These are phyloP conservation scores for Carcharodon carcharias DNA, from an alignment of 2,797 vertebrate genomes.

Conservation along the genomic window DNA sequence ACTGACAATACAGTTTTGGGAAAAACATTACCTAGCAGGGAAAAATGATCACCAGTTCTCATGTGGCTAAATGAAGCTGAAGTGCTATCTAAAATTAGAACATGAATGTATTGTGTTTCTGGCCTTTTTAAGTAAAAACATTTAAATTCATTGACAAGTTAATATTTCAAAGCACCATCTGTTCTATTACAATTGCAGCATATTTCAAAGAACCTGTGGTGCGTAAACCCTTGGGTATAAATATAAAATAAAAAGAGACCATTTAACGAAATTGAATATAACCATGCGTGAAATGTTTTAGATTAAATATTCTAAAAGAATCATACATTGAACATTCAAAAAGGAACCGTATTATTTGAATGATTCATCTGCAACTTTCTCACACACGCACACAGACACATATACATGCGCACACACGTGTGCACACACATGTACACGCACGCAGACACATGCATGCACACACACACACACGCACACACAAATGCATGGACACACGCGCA, in stretches of 20 bases:
- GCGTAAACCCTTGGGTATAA: constrained; percentile 23
- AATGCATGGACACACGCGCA: not conserved
- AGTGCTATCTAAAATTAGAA: constrained; percentile 3
- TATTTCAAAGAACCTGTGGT: not conserved
- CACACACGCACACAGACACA: not conserved
- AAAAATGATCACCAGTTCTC: not conserved
- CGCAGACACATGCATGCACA: not conserved
- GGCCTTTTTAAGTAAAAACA: constrained; percentile 15
- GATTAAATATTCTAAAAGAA: not conserved
- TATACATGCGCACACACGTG: not conserved
- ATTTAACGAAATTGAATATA: constrained; percentile 29
- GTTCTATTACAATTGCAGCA: constrained; percentile 24
- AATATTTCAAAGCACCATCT: constrained; percentile 33
- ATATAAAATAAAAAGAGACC: constrained; percentile 24
- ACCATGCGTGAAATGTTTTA: constrained; percentile 6
- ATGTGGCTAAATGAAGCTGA: not conserved
- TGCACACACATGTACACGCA: not conserved
- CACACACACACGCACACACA: too few species aligned
- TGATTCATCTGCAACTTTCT: not conserved
- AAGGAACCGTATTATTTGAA: not conserved
- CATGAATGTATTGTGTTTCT: constrained; percentile 6
- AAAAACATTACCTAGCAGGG: not conserved
- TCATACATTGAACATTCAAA: not conserved
- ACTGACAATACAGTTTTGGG: not conserved
- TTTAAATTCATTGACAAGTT: constrained; percentile 34